Conservation (phyloP, 2,888 invertebrate species). For the Clistopyga incitator region DNA sequence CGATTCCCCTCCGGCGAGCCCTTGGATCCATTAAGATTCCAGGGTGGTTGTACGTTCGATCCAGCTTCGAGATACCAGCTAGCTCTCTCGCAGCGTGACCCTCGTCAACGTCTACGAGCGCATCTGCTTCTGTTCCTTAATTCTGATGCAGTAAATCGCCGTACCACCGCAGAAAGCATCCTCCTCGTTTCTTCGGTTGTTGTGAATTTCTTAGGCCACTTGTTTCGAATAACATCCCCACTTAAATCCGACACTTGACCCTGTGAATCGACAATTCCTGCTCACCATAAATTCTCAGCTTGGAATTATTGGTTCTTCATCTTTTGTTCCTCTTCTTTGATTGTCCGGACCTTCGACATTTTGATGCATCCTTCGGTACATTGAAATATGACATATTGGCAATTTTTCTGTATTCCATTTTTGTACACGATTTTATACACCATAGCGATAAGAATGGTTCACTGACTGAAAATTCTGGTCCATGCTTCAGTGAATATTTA, state of each 20-base stretch:
- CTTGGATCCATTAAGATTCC: conserved; percentile 78
- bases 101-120: conserved; percentile 64
- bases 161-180: conserved; percentile 18
- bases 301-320: background rate
- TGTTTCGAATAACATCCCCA: background rate
- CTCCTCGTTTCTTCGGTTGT: conserved; percentile 8
- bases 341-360: too few species aligned
- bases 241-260: background rate
- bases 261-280: background rate
- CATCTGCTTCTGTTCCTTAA: conserved; percentile 58
- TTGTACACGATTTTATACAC: background rate
- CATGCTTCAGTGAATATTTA: conserved; percentile 38
- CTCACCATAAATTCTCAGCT: background rate
- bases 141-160: conserved; percentile 56
- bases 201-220: conserved; percentile 19
- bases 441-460: background rate
- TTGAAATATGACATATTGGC: too few species aligned
- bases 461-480: background rate
- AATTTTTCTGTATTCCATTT: background rate
- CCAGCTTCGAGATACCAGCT: conserved; percentile 73
- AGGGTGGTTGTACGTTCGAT: conserved; percentile 71
- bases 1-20: conserved; percentile 72
- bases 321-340: too few species aligned
- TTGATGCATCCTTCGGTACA: too few species aligned
- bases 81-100: conserved; percentile 69